Evolutionary conservation across 2,888 invertebrate genomes (phyloP).

Genomic region (Cremastobaeus sp.): DNA sequence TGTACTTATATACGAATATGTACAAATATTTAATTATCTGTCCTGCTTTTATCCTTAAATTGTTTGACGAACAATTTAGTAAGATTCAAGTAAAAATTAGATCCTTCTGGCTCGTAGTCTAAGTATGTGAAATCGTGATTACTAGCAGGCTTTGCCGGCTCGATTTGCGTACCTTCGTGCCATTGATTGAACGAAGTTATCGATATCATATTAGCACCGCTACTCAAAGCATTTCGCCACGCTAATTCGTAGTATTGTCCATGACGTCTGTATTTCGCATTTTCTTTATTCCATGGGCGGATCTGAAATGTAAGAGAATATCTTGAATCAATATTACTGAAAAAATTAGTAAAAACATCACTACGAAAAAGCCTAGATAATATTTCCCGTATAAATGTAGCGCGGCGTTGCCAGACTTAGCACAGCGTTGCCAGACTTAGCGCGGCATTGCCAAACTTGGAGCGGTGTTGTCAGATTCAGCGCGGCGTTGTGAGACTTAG

Average conservation of each 20-base stretch:
- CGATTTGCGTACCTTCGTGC: conserved; percentile 88
- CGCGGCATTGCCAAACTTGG: too few species aligned
- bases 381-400: too few species aligned
- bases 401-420: too few species aligned
- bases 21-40: conserved; percentile 16
- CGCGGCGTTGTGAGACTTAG: too few species aligned
- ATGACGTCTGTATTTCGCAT: conserved; percentile 79
- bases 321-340: not conserved
- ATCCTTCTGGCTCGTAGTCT: conserved; percentile 82
- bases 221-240: conserved; percentile 82
- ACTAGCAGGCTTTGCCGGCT: conserved; percentile 81
- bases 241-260: conserved; percentile 83
- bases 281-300: conserved; percentile 81
- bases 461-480: too few species aligned
- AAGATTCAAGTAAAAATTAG: conserved; percentile 82
- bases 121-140: conserved; percentile 78
- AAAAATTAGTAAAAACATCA: not conserved
- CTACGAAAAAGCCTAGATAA: too few species aligned
- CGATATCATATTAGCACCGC: conserved; percentile 81
- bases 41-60: conserved; percentile 71
- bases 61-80: conserved; percentile 82
- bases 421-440: too few species aligned
- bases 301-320: conserved; percentile 65
- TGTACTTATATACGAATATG: conserved; percentile 13
- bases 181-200: conserved; percentile 87